These are phyloP conservation scores for Anastatus disparis DNA, from an alignment of 1,140 invertebrate species.

Conservation along the genomic window DNA sequence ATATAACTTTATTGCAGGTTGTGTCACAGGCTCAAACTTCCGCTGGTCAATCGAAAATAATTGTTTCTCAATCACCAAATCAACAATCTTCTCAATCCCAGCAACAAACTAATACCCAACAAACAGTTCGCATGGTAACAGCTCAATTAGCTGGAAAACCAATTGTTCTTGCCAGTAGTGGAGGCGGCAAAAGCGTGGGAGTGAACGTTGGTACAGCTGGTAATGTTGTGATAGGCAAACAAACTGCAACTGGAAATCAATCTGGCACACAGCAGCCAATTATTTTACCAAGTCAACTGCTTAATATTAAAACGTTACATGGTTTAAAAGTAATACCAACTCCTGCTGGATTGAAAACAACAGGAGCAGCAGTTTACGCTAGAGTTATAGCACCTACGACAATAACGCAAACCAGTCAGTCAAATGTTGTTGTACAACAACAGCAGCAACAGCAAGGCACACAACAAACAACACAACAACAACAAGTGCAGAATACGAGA, in stretches of 20 bases:
- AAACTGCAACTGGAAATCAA: conserved; percentile 48
- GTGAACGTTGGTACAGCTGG: conserved; percentile 53
- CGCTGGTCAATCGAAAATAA: conserved; percentile 60
- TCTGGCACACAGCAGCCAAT: conserved; percentile 67
- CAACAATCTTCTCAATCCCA: conserved; percentile 43
- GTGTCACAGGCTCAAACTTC: conserved; percentile 61
- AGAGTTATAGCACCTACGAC: conserved; percentile 62
- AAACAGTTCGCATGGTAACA: conserved; percentile 69
- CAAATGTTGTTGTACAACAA: conserved; percentile 37
- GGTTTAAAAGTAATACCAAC: conserved; percentile 76
- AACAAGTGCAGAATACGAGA: conserved; percentile 48
- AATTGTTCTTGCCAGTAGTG: conserved; percentile 71
- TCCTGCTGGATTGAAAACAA: conserved; percentile 61
- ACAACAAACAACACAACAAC: conserved; percentile 45
- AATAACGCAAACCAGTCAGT: conserved; percentile 52
- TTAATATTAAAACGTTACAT: conserved; percentile 77
- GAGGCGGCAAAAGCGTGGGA: conserved; percentile 65
- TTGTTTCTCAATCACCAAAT: conserved; percentile 57
- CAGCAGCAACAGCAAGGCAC: conserved; percentile 57
- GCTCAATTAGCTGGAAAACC: conserved; percentile 74
- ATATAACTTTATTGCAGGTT: conserved; percentile 47
- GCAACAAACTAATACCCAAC: conserved; percentile 50
- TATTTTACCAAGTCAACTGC: conserved; percentile 72
- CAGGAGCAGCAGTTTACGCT: conserved; percentile 61
- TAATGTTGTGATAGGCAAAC: conserved; percentile 59